Conservation (phyloP, 1,140 invertebrate species). For the Drosophila saltans region DNA sequence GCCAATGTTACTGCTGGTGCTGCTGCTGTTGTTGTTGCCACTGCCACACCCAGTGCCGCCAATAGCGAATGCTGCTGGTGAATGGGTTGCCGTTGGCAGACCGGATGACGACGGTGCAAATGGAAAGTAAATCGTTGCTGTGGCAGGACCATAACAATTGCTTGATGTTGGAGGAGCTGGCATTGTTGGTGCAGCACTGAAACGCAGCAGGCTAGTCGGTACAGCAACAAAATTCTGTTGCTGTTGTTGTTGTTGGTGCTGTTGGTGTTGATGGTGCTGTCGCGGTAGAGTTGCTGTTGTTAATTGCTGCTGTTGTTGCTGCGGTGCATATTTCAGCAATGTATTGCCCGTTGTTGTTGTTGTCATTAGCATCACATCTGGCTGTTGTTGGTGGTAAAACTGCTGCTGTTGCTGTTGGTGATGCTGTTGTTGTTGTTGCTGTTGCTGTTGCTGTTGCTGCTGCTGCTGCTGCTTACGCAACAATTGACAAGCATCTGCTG, state of each 20-base stretch:
- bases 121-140: conserved; percentile 81
- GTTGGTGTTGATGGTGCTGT: conserved; percentile 58
- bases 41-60: neutral
- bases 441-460: conserved; percentile 47
- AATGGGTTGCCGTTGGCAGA: conserved; percentile 25
- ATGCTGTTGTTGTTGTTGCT: conserved; percentile 41
- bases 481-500: conserved; percentile 80
- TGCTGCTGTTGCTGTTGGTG: conserved; percentile 44
- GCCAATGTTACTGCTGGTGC: neutral
- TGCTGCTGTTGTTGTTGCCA: too few relatives aligned
- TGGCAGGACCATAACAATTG: conserved; percentile 70
- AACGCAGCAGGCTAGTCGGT: conserved; percentile 75
- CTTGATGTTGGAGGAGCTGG: conserved; percentile 48
- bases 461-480: conserved; percentile 68
- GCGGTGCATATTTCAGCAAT: conserved; percentile 75
- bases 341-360: conserved; percentile 67
- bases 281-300: conserved; percentile 69
- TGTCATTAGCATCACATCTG: conserved; percentile 82
- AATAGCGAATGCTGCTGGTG: neutral
- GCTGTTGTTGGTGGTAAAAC: conserved; percentile 56
- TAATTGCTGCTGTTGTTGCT: conserved; percentile 59
- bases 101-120: conserved; percentile 57
- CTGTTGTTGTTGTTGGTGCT: conserved; percentile 59
- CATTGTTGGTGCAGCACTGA: conserved; percentile 44
- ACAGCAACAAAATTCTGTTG: conserved; percentile 73